These are phyloP conservation scores for Nebria brevicollis DNA, from an alignment of 2,888 invertebrate genomes.

Conservation along the genomic window DNA sequence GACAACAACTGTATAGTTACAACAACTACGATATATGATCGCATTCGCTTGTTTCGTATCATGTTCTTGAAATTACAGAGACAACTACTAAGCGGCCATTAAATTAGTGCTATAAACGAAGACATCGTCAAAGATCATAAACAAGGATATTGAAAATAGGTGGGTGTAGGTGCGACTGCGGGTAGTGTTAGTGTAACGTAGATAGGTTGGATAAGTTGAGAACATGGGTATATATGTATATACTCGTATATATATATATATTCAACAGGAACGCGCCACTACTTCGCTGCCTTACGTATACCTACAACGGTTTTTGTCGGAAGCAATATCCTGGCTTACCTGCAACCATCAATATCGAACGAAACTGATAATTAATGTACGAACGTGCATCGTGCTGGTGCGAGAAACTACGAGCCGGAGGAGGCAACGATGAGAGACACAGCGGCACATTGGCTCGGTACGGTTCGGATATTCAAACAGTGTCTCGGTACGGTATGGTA, in stretches of 20 bases:
- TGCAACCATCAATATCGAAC: slow-evolving; percentile 45
- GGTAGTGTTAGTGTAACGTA: neutral
- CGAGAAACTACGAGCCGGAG: neutral
- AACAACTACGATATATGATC: neutral
- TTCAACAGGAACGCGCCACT: slow-evolving; percentile 22
- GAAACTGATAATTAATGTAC: slow-evolving; percentile 44
- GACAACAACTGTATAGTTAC: neutral
- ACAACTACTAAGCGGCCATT: slow-evolving; percentile 41
- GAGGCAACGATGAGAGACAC: neutral
- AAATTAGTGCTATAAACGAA: slow-evolving; percentile 46
- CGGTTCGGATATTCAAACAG: neutral
- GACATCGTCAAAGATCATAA: slow-evolving; percentile 47
- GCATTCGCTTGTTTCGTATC: neutral
- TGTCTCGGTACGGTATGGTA: neutral
- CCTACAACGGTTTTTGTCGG: slow-evolving; percentile 36
- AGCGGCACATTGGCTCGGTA: slow-evolving; percentile 1
- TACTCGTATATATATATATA: neutral
- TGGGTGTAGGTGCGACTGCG: slow-evolving; percentile 10
- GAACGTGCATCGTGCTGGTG: slow-evolving; percentile 35
- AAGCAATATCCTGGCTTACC: slow-evolving; percentile 45
- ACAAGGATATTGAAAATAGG: slow-evolving; percentile 47
- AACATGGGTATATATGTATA: neutral
- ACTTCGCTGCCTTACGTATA: slow-evolving; percentile 6
- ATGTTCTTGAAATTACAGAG: slow-evolving; percentile 21
- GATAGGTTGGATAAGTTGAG: neutral